Evolutionary conservation across 2,888 invertebrate genomes (phyloP).

Genomic region (Capitulum mitella): DNA sequence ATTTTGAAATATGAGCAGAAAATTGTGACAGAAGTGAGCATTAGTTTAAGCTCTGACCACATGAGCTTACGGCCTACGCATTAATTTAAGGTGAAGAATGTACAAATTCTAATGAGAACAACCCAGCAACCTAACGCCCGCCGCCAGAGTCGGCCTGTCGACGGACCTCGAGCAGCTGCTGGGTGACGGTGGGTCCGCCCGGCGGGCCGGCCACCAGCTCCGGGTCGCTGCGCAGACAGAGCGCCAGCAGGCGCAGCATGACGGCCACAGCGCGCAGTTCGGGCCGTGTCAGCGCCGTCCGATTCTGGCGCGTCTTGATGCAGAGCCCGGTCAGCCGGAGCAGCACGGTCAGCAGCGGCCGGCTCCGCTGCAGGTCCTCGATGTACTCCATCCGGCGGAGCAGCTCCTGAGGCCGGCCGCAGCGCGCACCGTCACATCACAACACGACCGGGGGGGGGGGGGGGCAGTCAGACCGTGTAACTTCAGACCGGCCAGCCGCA

Average conservation of each 20-base stretch:
- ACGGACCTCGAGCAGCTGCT: slow-evolving; percentile 72
- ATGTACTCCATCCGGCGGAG: slow-evolving; percentile 75
- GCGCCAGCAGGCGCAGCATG: slow-evolving; percentile 72
- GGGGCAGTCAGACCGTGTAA: no score
- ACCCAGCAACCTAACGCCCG: no score
- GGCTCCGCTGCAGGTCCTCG: slow-evolving; percentile 73
- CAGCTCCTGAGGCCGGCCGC: slow-evolving; percentile 55
- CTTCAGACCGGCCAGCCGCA: no score
- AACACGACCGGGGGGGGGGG: no score
- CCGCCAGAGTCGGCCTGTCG: no score
- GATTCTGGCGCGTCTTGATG: slow-evolving; percentile 58
- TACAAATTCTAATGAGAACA: no score
- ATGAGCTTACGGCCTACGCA: no score
- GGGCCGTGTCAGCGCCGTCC: slow-evolving; percentile 78
- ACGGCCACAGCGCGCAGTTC: slow-evolving; percentile 74
- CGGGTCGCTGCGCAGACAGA: slow-evolving; percentile 38
- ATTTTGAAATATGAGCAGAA: no score
- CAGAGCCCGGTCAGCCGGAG: slow-evolving; percentile 82
- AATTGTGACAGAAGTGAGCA: no score
- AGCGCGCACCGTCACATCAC: no score
- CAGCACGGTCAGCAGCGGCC: slow-evolving; percentile 78
- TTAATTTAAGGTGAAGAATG: no score
- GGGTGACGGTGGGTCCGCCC: slow-evolving; percentile 59
- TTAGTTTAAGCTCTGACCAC: no score
- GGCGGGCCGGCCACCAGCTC: slow-evolving; percentile 51